Evolutionary conservation across 1,140 invertebrate species (phyloP).

Genomic region (Episyrphus balteatus): DNA sequence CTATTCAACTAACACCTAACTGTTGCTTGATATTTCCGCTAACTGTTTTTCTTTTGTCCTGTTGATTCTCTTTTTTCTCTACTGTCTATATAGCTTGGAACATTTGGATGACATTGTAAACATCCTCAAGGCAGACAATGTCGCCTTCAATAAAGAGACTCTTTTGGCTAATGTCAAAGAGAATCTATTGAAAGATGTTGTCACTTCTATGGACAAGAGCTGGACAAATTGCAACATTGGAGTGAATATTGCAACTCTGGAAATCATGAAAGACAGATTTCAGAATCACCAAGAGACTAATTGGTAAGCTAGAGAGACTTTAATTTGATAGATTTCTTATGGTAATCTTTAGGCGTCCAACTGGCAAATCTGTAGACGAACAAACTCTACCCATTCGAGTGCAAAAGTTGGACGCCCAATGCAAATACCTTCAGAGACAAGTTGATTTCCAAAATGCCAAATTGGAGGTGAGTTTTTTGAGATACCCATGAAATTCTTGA

Average conservation of each 20-base stretch:
- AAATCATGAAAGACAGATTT: not conserved
- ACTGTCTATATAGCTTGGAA: not conserved
- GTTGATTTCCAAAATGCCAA: too few relatives aligned
- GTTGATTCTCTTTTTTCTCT: not conserved
- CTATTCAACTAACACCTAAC: too few relatives aligned
- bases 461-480: too few relatives aligned
- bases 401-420: too few relatives aligned
- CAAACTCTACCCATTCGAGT: too few relatives aligned
- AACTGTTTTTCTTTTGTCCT: not conserved
- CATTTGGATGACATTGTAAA: not conserved
- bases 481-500: too few relatives aligned
- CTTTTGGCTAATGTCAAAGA: not conserved
- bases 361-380: too few relatives aligned
- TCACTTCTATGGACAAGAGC: not conserved
- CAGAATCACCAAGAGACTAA: not conserved
- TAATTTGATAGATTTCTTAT: too few relatives aligned
- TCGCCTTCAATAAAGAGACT: not conserved
- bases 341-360: too few relatives aligned
- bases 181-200: not conserved
- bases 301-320: not conserved
- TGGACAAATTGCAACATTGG: not conserved
- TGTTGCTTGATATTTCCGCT: not conserved
- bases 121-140: not conserved
- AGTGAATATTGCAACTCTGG: not conserved
- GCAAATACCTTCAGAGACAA: too few relatives aligned